Evolutionary conservation across 2,888 invertebrate genomes (phyloP), one percentile per base, ranked within the genome.

Genomic region (Xanthia togata): DNA sequence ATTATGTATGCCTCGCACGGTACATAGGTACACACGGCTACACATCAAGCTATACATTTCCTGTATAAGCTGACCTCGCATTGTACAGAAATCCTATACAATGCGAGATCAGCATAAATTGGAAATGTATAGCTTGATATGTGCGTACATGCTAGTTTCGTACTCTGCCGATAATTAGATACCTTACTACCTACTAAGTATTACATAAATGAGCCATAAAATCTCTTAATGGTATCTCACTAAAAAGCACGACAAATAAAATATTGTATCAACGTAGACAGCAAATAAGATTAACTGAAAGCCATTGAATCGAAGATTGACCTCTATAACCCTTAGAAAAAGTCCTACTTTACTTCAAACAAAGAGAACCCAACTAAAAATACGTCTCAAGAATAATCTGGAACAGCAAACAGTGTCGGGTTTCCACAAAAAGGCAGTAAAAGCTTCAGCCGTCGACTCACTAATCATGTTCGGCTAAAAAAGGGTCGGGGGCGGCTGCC

Each of bases 381-480:
- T 73, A 57, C 80, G 69, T 35, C 60, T 64, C 44, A 53, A 31
- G 63, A 72, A 74, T 82, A 86, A 79, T 76, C 65, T 72, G 47
- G 85, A 23, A 78, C 67, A 75, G 78, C 75, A 85, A 82, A 83
- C 74, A 79, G 76, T 75, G 80, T 81, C 53, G 73, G 60, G 69
- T 76, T 77, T 79, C 65, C 60, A 72, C 70, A 82, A 86, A 84
- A 79, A 79, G 62, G 38, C 67, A 71, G 79, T 79, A 84, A 85
- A 85, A 82, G 71, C 76, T 55, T 75, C 55, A 69, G 62, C 38
- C 38, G 73, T 62, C 76, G 41, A 12, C 70, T 74, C 81, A 81
- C 81, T 83, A 85, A 87, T 87, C 87, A 76, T 65, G 86, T 80
- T 84, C 76, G 76, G 50, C 79, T 75, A 68, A 78, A 86, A 73